Percentiles rank a stretch among this genome's conserved stretches.
Evolutionary conservation across 2,113 vertebrate species (phyloP).

Genomic region (Rhadina sibilatrix): DNA sequence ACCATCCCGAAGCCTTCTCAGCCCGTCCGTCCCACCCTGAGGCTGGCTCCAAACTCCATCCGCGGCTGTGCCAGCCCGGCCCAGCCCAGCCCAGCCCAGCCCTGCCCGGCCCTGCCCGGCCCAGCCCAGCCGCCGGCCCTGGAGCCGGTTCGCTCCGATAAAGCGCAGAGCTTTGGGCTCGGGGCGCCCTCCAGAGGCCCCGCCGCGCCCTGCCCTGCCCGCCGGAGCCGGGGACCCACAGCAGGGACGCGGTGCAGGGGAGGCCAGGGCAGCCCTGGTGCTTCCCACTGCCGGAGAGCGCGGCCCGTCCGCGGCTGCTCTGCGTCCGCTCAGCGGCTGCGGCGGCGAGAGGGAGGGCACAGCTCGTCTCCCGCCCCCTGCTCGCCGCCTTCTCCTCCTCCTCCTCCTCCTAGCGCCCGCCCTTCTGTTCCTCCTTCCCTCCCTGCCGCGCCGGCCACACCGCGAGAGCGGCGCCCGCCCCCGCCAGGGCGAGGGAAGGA

Average conservation of each 20-base stretch:
- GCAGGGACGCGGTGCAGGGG: too few relatives aligned
- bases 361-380: not conserved
- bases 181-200: not conserved
- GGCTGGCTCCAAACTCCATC: accelerated
- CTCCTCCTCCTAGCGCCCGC: not conserved
- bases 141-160: not conserved
- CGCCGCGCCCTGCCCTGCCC: not conserved
- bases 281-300: accelerated
- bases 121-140: accelerated
- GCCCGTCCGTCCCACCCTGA: not conserved
- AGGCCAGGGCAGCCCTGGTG: accelerated
- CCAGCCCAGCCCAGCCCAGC: too few relatives aligned
- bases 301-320: accelerated
- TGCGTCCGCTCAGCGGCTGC: accelerated
- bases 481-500: not conserved
- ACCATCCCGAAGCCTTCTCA: not conserved
- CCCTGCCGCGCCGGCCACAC: not conserved
- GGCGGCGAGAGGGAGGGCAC: not conserved
- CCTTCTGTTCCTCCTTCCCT: not conserved
- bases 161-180: not conserved
- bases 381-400: not conserved
- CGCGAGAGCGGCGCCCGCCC: not conserved
- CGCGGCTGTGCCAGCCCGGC: accelerated
- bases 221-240: not conserved
- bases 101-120: too few relatives aligned